These are phyloP conservation scores for Paracyprichromis sp. DNA, from an alignment of 2,113 vertebrate species.

Conservation along the genomic window DNA sequence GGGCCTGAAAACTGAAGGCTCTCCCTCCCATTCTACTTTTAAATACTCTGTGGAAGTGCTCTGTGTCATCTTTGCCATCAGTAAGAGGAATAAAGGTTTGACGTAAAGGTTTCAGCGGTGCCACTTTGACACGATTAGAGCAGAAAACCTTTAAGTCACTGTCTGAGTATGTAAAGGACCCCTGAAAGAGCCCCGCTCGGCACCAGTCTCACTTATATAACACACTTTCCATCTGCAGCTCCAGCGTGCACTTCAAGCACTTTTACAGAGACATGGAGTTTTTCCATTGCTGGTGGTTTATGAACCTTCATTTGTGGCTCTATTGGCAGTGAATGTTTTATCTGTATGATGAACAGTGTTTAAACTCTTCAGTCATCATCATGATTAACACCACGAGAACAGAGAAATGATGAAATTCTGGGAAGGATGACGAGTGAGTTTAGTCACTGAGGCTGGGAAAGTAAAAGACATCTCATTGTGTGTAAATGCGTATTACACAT, in stretches of 20 bases:
- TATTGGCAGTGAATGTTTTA: background rate
- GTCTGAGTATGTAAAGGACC: background rate
- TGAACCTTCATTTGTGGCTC: background rate
- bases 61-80: background rate
- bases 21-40: too few relatives aligned
- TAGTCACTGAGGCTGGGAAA: background rate
- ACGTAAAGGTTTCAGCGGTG: background rate
- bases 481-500: background rate
- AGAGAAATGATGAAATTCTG: background rate
- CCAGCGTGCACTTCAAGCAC: background rate
- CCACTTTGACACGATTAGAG: background rate
- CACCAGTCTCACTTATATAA: background rate
- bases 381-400: background rate
- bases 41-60: too few relatives aligned
- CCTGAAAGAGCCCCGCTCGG: too few relatives aligned
- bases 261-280: background rate
- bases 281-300: background rate
- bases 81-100: background rate
- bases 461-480: background rate
- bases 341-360: background rate
- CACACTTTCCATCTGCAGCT: background rate
- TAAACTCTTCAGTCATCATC: accelerated
- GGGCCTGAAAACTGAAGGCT: too few relatives aligned
- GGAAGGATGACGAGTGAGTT: background rate
- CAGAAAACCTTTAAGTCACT: background rate